These are phyloP conservation scores for Ophioninae sp. DNA, from an alignment of 2,888 invertebrate genomes.

Conservation along the genomic window DNA sequence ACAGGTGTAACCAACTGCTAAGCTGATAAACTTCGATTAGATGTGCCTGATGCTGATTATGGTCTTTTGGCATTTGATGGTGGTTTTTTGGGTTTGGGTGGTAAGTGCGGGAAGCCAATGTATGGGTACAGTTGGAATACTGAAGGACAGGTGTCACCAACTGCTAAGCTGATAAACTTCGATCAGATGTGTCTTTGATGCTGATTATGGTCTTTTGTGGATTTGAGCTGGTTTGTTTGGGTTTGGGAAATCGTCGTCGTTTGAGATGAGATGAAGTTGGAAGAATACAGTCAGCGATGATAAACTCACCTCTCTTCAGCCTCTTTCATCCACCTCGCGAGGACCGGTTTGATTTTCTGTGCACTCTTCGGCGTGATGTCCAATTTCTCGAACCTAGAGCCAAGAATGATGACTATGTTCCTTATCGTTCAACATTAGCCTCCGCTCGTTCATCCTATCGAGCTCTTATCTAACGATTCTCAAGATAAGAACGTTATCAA, in stretches of 20 bases:
- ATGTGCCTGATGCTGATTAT: no score
- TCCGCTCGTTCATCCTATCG: not conserved
- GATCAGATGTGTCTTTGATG: not conserved
- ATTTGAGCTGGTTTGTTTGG: no score
- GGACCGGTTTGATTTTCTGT: conserved; percentile 99
- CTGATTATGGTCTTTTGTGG: not conserved
- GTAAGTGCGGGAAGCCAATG: not conserved
- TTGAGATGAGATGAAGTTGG: not conserved
- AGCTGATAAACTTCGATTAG: no score
- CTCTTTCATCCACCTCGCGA: conserved; percentile 99
- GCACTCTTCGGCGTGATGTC: conserved; percentile 99
- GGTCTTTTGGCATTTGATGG: no score
- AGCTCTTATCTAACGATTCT: not conserved
- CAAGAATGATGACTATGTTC: conserved; percentile 81
- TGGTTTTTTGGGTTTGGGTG: not conserved
- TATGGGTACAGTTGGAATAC: not conserved
- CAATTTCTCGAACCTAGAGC: conserved; percentile 97
- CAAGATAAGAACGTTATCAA: not conserved
- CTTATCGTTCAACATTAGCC: conserved; percentile 15
- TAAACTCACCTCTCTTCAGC: conserved; percentile 94
- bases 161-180: not conserved
- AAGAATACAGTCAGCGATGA: not conserved
- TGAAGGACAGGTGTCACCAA: not conserved
- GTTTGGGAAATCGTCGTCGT: not conserved
- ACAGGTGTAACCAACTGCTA: no score